Percentiles rank a stretch among this genome's conserved stretches.
These are phyloP conservation scores for Cephus spinipes DNA, from an alignment of 2,888 invertebrate species.

Conservation along the genomic window DNA sequence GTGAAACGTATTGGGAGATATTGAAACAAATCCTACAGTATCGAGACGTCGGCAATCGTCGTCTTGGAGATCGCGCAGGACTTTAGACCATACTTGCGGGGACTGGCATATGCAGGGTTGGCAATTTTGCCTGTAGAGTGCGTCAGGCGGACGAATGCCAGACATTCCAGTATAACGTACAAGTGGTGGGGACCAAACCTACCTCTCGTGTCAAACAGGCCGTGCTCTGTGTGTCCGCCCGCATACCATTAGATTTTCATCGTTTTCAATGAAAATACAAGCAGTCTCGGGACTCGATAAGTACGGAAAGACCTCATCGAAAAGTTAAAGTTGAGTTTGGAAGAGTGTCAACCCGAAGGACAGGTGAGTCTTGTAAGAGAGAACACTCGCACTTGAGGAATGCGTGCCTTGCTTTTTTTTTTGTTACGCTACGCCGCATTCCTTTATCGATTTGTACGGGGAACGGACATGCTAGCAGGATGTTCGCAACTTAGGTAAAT, in stretches of 20 bases:
- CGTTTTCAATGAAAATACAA: conserved; percentile 58
- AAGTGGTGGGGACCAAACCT: conserved; percentile 34
- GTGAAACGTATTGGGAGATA: background rate
- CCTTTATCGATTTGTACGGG: conserved; percentile 60
- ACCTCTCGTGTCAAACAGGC: conserved; percentile 58
- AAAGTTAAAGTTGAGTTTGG: conserved; percentile 16
- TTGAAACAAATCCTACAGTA: background rate
- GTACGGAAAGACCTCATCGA: conserved; percentile 29
- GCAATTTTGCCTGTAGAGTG: conserved; percentile 57
- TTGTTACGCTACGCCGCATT: conserved; percentile 59
- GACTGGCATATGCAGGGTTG: conserved; percentile 37
- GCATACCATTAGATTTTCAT: conserved; percentile 60
- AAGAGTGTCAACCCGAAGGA: conserved; percentile 22
- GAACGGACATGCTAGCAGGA: background rate
- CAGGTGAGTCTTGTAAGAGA: conserved; percentile 37
- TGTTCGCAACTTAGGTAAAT: background rate
- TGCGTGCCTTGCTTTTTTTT: conserved; percentile 45
- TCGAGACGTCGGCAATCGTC: background rate
- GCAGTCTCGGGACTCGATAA: conserved; percentile 28
- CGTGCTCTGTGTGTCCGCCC: conserved; percentile 53
- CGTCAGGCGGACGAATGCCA: conserved; percentile 51
- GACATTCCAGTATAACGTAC: conserved; percentile 59
- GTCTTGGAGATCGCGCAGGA: conserved; percentile 3
- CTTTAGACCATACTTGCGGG: conserved; percentile 30
- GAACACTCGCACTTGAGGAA: conserved; percentile 40